Base-by-base conservation (phyloP, 2,797 vertebrate species). In the Anabas testudineus region DNA sequence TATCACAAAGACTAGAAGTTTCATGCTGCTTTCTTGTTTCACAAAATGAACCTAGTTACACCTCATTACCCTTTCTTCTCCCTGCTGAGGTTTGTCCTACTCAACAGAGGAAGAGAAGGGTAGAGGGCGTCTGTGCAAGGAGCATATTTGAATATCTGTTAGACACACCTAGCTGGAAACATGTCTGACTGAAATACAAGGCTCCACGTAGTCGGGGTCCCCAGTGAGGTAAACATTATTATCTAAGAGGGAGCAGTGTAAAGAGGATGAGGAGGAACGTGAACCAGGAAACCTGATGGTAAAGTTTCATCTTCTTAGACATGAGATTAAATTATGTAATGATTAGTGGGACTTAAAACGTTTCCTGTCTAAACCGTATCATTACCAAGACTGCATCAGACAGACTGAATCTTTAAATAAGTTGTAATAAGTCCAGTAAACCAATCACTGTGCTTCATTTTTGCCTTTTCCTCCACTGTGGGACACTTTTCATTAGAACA, bases 21-120 rank as follows among this genome's bases (percentile, higher is more conserved):
- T 73, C 74, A 64, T 0, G 74, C 67, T 77, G 84, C 8, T 71
- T 71, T 28, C 18, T 56, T 21, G 37, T 71, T 79, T 73, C 10
- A 46, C 48, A 41, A 36, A 80, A 53, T 10, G 48, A 79, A 58
- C 53, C 55, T 47, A 1, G 80, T 57, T 39, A 37, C 57, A 19
- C 48, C 68, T 84, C 77, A 74, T 89, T 75, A 76, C 34, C 18
- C 54, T 69, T 49, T 30, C 26, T 18, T 22, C 32, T 53, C 26
- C 87, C 85, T n/a, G 81, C 87, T 83, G 87, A 74, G 83, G 69
- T 83, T 81, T 80, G 85, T 70, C 74, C 83, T 54, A 72, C 60
- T 87, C 63, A 15, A 26, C 76, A 14, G 19, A 51, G 42, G 19
- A 52, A 16, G 13, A 32, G 60, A 7, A 28, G 61, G 28, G 41